Percentiles rank a stretch among this genome's conserved stretches.
phyloP scores from a whole-genome alignment of 2,888 invertebrate genomes.

The Hololepta plana region DNA sequence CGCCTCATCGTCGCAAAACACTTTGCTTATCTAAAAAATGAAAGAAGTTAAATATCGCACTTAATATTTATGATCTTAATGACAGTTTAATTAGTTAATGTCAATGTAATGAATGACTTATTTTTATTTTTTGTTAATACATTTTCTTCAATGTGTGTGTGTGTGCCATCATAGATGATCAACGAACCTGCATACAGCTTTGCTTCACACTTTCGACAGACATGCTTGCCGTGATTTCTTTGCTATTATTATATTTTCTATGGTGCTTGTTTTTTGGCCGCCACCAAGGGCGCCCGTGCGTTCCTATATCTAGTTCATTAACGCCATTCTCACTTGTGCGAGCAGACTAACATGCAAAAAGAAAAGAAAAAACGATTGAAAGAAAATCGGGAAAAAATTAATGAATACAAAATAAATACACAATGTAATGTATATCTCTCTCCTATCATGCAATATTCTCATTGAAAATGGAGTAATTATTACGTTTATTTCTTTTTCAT shows the following conservation, averaged over 20 bases:
- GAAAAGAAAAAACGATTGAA: constrained; percentile 12
- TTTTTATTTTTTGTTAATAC: too few relatives aligned
- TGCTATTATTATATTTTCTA: constrained; percentile 13
- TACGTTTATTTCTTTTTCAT: too few relatives aligned
- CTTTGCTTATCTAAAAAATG: constrained; percentile 47
- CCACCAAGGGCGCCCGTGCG: constrained; percentile 18
- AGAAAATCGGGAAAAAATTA: too few relatives aligned
- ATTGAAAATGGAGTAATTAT: too few relatives aligned
- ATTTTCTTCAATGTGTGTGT: too few relatives aligned
- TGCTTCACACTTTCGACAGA: constrained; percentile 19
- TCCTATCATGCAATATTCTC: too few relatives aligned
- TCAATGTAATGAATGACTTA: too few relatives aligned
- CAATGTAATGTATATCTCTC: too few relatives aligned
- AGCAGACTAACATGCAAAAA: constrained; percentile 19
- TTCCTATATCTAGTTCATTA: constrained; percentile 15
- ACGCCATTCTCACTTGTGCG: constrained; percentile 11
- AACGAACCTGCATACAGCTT: constrained; percentile 17
- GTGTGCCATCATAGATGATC: too few relatives aligned
- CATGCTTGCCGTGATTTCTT: constrained; percentile 16
- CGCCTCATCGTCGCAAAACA: constrained; percentile 64
- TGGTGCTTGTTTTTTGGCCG: constrained; percentile 14
- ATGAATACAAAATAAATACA: too few relatives aligned
- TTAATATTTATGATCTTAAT: neutral
- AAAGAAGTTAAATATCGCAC: constrained; percentile 6
- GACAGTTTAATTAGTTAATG: constrained; percentile 3